phyloP scores from a whole-genome alignment of 2,113 vertebrate species.

The Gymnarchus niloticus region DNA sequence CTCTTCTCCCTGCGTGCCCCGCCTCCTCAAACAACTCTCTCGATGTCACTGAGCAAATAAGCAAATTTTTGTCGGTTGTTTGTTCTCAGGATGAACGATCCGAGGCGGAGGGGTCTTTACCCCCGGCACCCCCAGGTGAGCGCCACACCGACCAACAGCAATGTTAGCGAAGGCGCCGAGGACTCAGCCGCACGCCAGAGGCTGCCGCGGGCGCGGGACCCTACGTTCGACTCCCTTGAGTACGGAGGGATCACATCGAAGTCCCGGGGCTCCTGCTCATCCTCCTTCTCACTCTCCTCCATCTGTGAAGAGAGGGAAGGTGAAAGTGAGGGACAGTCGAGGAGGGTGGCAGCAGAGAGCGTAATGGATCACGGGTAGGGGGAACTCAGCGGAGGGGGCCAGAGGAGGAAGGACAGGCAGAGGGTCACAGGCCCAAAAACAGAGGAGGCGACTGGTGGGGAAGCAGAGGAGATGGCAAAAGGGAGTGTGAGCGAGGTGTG shows the following conservation, averaged over 20 bases:
- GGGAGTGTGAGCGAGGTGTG: neutral
- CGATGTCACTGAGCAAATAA: conserved; percentile 1
- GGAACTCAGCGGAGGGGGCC: neutral
- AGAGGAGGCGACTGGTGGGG: neutral
- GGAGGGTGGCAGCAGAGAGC: neutral
- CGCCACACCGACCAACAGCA: conserved; percentile 43
- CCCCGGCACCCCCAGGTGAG: conserved; percentile 46
- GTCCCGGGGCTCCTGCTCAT: conserved; percentile 25
- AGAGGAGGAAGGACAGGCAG: neutral
- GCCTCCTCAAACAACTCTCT: conserved; percentile 17
- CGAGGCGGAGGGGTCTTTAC: conserved; percentile 30
- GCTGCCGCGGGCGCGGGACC: conserved; percentile 47
- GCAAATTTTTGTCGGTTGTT: conserved; percentile 20
- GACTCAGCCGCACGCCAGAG: conserved; percentile 40
- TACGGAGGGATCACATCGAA: conserved; percentile 57
- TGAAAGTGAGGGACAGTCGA: neutral
- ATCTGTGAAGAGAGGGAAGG: conserved; percentile 42
- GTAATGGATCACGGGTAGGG: neutral
- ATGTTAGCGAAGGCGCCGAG: conserved; percentile 33
- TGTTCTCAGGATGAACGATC: conserved; percentile 17
- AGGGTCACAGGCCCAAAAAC: neutral
- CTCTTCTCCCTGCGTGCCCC: conserved; percentile 20
- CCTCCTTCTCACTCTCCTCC: conserved; percentile 51
- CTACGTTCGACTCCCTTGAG: conserved; percentile 52
- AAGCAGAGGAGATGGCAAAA: conserved; percentile 9